Base-by-base conservation (phyloP, 2,113 vertebrate species). In the Catharus fuscescens region DNA sequence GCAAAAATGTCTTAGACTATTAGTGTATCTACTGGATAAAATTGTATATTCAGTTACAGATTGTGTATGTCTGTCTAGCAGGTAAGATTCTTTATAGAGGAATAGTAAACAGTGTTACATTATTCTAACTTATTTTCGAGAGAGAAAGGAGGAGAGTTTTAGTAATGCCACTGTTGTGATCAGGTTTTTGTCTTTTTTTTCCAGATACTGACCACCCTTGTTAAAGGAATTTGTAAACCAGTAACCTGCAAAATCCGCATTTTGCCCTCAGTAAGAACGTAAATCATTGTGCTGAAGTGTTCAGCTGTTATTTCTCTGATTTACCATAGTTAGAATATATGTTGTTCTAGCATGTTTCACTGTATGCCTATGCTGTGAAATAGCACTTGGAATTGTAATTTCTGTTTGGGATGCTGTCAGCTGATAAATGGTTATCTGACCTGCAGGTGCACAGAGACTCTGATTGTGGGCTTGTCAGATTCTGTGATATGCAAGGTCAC, bases 211-310 rank as follows among this genome's bases (percentile, higher is more conserved):
- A 98, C 92, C 62, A 99, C 98, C 11, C 98, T 99, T 12, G 99
- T 99, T 83, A 95, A 97, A 60, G 99, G 99, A 34, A 95, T 99
- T 12, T 97, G 96, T 47, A 98, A 98, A 85, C 99, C 99, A 18
- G 98, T 99, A 83, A 99, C 99, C 13, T 99, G 99, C 96, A 99
- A 99, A 97, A 99, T 99, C 90, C 97, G 99, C 71, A 99, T 99
- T 88, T 98, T 99, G 40, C 97, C 99, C 5, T 98, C 98, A 69
- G 99, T 99, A 97, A 98, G 98, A 89, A 42, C 40, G 21, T 62
- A 26, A 60, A 53, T 67, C 18, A 1, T 70, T 82, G 31, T 25
- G 16, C 47, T 85, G 12, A 86, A 78, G 3, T 62, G 32, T 66
- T 90, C 34, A 61, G 25, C 32, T 80, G 19, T 48, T 71, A 38